Conservation (phyloP, 1,140 invertebrate species). For the Neomicropteryx cornuta region DNA sequence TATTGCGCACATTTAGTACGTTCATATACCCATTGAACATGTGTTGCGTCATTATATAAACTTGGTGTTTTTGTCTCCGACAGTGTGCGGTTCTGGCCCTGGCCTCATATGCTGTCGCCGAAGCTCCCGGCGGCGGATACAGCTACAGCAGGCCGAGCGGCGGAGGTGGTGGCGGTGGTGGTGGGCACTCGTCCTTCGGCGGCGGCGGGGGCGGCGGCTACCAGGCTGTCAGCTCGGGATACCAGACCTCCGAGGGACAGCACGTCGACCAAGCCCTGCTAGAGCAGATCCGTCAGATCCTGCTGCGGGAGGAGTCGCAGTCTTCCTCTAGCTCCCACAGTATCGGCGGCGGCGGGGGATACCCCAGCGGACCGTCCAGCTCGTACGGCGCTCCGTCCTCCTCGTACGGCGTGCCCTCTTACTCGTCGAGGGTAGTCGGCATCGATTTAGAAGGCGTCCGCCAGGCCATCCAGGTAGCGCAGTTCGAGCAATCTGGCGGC, state of each 20-base stretch:
- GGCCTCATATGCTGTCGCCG: conserved; percentile 28
- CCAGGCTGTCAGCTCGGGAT: conserved; percentile 53
- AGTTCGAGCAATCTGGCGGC: conserved; percentile 43
- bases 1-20: too few relatives aligned
- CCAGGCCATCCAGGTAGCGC: conserved; percentile 64
- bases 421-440: conserved; percentile 51
- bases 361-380: conserved; percentile 32
- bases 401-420: conserved; percentile 44
- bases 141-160: conserved; percentile 35
- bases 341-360: conserved; percentile 28
- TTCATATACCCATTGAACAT: too few relatives aligned
- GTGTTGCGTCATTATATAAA: too few relatives aligned
- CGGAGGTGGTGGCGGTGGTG: conserved; percentile 22
- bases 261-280: conserved; percentile 58
- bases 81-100: conserved; percentile 40
- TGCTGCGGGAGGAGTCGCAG: conserved; percentile 56
- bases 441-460: conserved; percentile 65
- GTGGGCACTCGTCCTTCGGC: conserved; percentile 16
- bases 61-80: conserved; percentile 14
- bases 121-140: conserved; percentile 28
- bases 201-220: conserved; percentile 41
- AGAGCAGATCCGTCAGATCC: conserved; percentile 64
- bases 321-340: conserved; percentile 32
- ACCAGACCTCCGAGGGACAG: conserved; percentile 58
- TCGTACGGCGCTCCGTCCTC: conserved; percentile 50